phyloP scores from a whole-genome alignment of 2,888 invertebrate genomes.

The Patella pellucida region DNA sequence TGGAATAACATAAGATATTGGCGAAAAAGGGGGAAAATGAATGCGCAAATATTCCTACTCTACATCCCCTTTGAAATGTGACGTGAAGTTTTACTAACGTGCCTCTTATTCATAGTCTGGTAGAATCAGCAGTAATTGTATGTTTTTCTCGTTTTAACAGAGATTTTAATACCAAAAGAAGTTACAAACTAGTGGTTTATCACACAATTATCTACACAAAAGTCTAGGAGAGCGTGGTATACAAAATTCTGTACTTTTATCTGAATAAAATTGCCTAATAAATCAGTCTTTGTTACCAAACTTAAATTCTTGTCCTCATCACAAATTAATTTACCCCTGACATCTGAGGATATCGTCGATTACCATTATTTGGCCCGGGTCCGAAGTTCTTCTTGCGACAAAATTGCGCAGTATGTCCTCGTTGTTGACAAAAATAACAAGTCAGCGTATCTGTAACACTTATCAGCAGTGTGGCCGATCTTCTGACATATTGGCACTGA shows the following conservation, averaged over 20 bases:
- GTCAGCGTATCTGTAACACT: background rate
- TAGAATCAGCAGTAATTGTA: slow-evolving; percentile 9
- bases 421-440: background rate
- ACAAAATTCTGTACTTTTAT: background rate
- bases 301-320: no score
- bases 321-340: no score
- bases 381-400: background rate
- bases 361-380: no score
- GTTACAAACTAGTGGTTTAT: background rate
- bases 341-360: no score
- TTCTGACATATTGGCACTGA: background rate
- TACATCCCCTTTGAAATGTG: background rate
- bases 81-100: background rate
- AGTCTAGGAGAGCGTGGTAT: background rate
- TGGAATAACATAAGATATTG: no score
- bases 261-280: slow-evolving; percentile 8
- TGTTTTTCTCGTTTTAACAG: background rate
- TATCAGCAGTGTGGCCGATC: background rate
- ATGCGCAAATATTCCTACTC: no score
- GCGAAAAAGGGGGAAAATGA: no score
- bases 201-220: slow-evolving; percentile 9
- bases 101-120: background rate
- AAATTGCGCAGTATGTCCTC: background rate
- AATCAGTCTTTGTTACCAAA: background rate
- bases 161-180: background rate